phyloP scores from a whole-genome alignment of 2,888 invertebrate genomes.

The Chrysodeixis includens region DNA sequence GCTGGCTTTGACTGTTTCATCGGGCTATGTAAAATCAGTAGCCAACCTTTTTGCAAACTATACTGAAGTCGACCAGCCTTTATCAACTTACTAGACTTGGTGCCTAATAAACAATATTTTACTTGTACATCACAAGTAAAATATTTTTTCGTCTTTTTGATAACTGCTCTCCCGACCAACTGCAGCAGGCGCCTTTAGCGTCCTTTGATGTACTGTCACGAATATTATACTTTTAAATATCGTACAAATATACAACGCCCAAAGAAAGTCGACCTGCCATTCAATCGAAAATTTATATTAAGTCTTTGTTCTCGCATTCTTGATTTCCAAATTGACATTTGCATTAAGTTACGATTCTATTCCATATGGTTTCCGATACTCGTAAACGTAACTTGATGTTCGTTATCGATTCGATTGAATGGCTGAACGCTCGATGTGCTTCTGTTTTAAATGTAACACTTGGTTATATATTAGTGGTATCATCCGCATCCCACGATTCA shows the following conservation, averaged over 20 bases:
- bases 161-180: too few relatives aligned
- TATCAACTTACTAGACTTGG: too few relatives aligned
- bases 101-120: too few relatives aligned
- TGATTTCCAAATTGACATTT: conserved; percentile 73
- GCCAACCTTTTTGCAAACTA: neutral
- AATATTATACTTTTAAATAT: neutral
- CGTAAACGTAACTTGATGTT: conserved; percentile 62
- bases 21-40: too few relatives aligned
- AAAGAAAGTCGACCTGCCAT: conserved; percentile 70
- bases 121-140: too few relatives aligned
- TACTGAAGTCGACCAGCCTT: neutral
- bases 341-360: conserved; percentile 70
- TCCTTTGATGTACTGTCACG: neutral
- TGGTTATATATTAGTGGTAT: conserved; percentile 45
- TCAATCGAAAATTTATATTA: conserved; percentile 68
- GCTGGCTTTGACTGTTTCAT: too few relatives aligned
- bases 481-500: conserved; percentile 42
- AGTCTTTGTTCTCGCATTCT: conserved; percentile 66
- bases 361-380: conserved; percentile 58
- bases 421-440: conserved; percentile 43
- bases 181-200: too few relatives aligned
- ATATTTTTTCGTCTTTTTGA: too few relatives aligned
- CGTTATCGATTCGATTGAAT: conserved; percentile 63
- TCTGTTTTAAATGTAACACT: conserved; percentile 55
- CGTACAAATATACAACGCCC: conserved; percentile 57